Conservation (phyloP, 1,140 invertebrate species). For the Gerris buenoi region DNA sequence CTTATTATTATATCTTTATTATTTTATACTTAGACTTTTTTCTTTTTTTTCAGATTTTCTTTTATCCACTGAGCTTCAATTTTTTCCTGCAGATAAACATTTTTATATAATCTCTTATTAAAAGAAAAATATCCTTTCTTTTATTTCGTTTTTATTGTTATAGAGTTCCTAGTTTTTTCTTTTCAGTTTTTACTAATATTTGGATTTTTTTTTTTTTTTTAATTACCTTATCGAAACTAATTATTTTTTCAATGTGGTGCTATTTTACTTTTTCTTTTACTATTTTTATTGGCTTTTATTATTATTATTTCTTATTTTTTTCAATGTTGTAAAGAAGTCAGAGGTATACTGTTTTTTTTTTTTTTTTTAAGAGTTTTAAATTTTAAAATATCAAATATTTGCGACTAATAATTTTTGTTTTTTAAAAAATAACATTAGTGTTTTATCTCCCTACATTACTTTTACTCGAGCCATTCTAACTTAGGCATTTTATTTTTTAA, state of each 20-base stretch:
- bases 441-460: too few species aligned
- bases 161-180: not conserved
- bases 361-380: too few species aligned
- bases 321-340: too few species aligned
- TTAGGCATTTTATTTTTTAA: too few species aligned
- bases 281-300: too few species aligned
- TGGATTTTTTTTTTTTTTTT: not conserved
- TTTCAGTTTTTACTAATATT: not conserved
- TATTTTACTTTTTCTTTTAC: not conserved
- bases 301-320: too few species aligned
- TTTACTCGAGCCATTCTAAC: too few species aligned
- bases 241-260: conserved; percentile 2
- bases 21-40: too few species aligned
- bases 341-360: not conserved
- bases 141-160: not conserved
- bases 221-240: not conserved
- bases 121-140: conserved; percentile 12
- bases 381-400: too few species aligned
- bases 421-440: too few species aligned
- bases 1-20: too few species aligned
- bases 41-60: not conserved
- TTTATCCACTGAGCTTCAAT: conserved; percentile 2
- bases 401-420: too few species aligned
- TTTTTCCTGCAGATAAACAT: not conserved
- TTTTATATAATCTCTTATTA: conserved; percentile 8